Base-by-base conservation (phyloP, 2,888 invertebrate species). In the Saturnia japonica region DNA sequence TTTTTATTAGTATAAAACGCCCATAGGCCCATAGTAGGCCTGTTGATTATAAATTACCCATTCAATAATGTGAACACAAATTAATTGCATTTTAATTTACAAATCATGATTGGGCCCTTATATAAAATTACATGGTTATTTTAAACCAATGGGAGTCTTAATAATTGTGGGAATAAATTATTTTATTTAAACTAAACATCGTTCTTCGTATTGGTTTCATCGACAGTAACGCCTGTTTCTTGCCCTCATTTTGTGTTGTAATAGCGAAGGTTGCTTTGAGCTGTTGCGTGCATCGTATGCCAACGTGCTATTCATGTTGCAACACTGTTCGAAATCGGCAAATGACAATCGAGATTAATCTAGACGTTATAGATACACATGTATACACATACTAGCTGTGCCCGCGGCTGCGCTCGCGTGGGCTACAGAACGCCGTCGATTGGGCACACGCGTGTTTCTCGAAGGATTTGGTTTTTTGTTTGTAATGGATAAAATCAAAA, bases 161-260 rank as follows among this genome's bases (percentile, higher is more conserved):
- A 57, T 8, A 6, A 8, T 54, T 54, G 8, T 54, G 6, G 54
- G 7, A 54, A 19, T 19, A 57, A 25, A 28, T 25, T 25, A 28
- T 4, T 2, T 12, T 6, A 25, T 25, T 4, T 12, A 14, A 57
- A 28, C 0, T 22, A 22, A 7, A 14, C 6, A 57, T 19, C 25
- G 57, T 12, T 14, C 12, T 12, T 25, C 25, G 57, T 25, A 25
- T 57, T 57, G 57, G 57, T 57, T 57, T 12, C 14, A 22, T 22
- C n/a, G 8, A 22, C 0, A 28, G 12, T 0, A 19, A 40, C 64
- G 64, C 64, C 64, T 64, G 34, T 64, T 64, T 64, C 64, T 64
- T 64, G 64, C 64, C 64, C 64, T 64, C 64, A 64, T 19, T 40
- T 16, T 64, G n/a, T 64, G 64, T 64, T n/a, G 64, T 40, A 64